phyloP scores from a whole-genome alignment of 2,797 vertebrate genomes.

The Malurus splendens region DNA sequence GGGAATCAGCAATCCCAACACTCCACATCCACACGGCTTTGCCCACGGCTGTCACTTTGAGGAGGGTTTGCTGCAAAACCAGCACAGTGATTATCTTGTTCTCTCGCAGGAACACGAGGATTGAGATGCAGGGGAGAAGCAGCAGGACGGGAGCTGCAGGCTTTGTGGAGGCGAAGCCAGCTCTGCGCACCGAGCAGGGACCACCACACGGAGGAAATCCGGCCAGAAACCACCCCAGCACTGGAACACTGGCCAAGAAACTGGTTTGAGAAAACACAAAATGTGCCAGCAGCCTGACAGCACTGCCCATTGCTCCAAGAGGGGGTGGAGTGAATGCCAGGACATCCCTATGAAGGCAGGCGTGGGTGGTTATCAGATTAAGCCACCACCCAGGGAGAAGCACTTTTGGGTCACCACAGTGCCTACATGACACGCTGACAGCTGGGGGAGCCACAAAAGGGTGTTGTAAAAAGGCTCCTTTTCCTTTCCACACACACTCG shows the following conservation, averaged over 20 bases:
- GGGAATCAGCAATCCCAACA: background rate
- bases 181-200: background rate
- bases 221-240: background rate
- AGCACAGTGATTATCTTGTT: background rate
- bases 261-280: background rate
- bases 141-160: accelerated
- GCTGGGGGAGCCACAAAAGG: background rate
- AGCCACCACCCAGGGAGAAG: background rate
- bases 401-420: background rate
- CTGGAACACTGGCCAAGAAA: background rate
- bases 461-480: background rate
- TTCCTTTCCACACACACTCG: background rate
- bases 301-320: background rate
- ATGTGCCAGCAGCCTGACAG: background rate
- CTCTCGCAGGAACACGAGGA: background rate
- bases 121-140: background rate
- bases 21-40: background rate
- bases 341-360: background rate
- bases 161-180: background rate
- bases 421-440: background rate
- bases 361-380: background rate
- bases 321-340: background rate
- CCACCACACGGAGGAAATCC: background rate
- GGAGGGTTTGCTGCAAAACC: background rate
- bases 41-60: background rate